Conservation (phyloP, 2,113 vertebrate species). For the Pyxicephalus adspersus region DNA sequence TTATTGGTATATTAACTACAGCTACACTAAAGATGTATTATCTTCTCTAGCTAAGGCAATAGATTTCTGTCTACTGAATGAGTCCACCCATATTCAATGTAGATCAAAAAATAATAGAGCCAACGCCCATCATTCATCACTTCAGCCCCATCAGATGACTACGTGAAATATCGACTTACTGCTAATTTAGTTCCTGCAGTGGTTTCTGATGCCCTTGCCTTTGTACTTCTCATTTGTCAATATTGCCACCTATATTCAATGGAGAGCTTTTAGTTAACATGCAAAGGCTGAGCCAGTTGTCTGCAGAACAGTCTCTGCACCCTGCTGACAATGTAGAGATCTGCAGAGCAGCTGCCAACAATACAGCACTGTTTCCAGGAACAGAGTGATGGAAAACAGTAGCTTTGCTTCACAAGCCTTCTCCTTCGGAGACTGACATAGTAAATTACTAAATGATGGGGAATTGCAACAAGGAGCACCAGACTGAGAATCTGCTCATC, state of each 20-base stretch:
- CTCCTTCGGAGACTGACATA: too few species aligned
- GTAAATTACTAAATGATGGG: too few species aligned
- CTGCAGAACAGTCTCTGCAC: neutral
- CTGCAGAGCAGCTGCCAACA: neutral
- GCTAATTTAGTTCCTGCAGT: slow-evolving; percentile 46
- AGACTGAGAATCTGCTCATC: too few species aligned
- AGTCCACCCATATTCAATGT: neutral
- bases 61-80: neutral
- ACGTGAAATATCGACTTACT: slow-evolving; percentile 25
- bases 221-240: slow-evolving; percentile 29
- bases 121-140: slow-evolving; percentile 38
- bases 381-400: neutral
- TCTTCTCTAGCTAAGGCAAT: too few species aligned
- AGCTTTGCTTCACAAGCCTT: neutral
- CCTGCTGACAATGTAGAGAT: neutral
- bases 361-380: neutral
- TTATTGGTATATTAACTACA: too few species aligned
- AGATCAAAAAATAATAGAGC: neutral
- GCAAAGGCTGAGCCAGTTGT: neutral
- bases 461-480: too few species aligned
- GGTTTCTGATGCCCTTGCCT: slow-evolving; percentile 52
- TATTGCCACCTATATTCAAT: slow-evolving; percentile 49
- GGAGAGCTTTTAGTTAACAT: slow-evolving; percentile 43
- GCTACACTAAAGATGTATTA: too few species aligned
- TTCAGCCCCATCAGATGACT: slow-evolving; percentile 6